Evolutionary conservation across 23 tunicate genomes (phyloP), one percentile per base, ranked within the genome.

Genomic region (Botrylloides violaceus): DNA sequence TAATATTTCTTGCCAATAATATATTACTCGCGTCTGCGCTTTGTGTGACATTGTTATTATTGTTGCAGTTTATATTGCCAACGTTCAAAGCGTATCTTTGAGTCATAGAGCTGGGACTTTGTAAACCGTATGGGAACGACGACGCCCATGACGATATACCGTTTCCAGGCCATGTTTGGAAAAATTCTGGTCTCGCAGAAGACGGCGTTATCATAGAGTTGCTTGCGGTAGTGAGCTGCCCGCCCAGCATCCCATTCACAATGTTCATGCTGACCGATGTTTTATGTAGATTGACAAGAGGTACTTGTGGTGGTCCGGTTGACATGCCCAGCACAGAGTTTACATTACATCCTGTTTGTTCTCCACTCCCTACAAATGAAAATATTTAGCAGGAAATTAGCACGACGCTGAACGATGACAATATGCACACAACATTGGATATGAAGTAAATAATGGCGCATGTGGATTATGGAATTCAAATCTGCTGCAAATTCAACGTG

Each of bases 241-340:
- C 9, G 5, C 49, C 43, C 47, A 68, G 26, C 74, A 68, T 43
- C 9, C 74, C 37, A 25, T 36, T 68, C 18, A 68, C 58, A 7
- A 68, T 21, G 74, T 68, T 68, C 74, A 39, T 68, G 28, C 47
- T 43, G 56, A 68, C 74, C 0, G 74, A 68, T 4, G 74, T 68
- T 28, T 39, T 32, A 43, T 68, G 74, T 5, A 68, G 57, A 30
- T 68, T 68, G 58, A 68, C 74, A 4, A 68, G 31, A 20, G 74
- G 74, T 37, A 68, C 74, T 39, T 68, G 56, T 1, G 74, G 29
- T 23, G 23, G 53, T 15, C 53, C 53, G 9, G 53, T 43, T 43
- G 53, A 43, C 53, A 43, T 15, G 53, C 53, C 53, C 12, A 43
- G 53, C 9, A 43, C 53, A 7, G 53, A 43, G 53, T 43, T 43